These are phyloP conservation scores for Galeopterus variegatus DNA, from an alignment of 2,113 vertebrate species.

Conservation along the genomic window DNA sequence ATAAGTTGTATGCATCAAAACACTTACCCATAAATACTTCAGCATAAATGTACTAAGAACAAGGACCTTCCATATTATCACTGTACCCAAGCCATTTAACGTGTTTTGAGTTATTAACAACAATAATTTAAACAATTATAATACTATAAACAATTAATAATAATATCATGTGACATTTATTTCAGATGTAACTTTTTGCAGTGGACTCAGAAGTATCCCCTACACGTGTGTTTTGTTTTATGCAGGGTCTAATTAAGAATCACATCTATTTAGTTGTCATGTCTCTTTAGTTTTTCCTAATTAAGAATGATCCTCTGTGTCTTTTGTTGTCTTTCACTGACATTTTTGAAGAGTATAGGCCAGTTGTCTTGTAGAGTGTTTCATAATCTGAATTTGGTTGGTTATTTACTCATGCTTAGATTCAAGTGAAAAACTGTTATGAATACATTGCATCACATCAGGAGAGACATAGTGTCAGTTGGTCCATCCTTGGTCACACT, in stretches of 20 bases:
- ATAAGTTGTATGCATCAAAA: neutral
- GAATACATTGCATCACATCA: neutral
- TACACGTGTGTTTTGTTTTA: neutral
- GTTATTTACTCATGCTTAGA: neutral
- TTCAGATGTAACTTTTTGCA: neutral
- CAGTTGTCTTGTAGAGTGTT: neutral
- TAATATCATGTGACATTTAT: neutral
- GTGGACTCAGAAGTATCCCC: neutral
- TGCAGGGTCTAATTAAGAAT: neutral
- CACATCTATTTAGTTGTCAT: neutral
- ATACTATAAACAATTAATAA: neutral
- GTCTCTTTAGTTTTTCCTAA: neutral
- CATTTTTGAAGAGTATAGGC: neutral
- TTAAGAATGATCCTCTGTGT: neutral
- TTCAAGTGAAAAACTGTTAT: neutral
- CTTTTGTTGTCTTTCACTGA: neutral
- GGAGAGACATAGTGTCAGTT: neutral
- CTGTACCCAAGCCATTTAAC: neutral
- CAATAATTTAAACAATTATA: neutral
- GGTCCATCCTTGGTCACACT: neutral
- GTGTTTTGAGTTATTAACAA: conserved; percentile 2
- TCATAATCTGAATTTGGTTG: neutral
- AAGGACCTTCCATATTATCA: neutral
- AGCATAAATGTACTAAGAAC: neutral
- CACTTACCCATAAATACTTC: neutral